Evolutionary conservation across 2,797 vertebrate species (phyloP).

Genomic region (Avahi laniger): DNA sequence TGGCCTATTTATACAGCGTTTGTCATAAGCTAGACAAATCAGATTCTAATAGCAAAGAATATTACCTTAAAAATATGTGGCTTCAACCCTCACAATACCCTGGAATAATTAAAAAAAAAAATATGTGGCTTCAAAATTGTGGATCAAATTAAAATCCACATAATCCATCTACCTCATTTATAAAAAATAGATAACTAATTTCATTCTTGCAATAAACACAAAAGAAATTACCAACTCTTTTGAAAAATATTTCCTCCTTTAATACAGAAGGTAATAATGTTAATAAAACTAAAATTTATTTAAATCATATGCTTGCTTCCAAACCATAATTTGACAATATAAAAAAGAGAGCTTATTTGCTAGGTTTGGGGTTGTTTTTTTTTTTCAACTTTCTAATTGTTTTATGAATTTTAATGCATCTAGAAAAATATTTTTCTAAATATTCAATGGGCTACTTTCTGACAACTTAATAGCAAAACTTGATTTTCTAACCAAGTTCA

Average conservation of each 20-base stretch:
- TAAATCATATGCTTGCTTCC: background rate
- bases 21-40: background rate
- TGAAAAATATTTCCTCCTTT: background rate
- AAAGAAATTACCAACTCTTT: background rate
- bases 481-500: slow-evolving; percentile 12
- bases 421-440: background rate
- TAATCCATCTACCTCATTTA: background rate
- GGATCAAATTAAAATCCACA: background rate
- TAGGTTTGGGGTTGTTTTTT: background rate
- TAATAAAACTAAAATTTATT: background rate
- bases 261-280: background rate
- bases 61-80: background rate
- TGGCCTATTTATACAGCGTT: background rate
- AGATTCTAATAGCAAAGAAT: slow-evolving; percentile 10
- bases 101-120: too few relatives aligned
- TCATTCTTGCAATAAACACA: background rate
- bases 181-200: background rate
- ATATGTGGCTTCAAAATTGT: background rate
- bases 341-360: background rate
- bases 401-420: background rate
- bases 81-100: too few relatives aligned
- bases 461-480: background rate
- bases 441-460: background rate
- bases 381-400: background rate
- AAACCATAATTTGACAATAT: background rate